phyloP scores from a whole-genome alignment of 2,888 invertebrate species.

The Meiosimyza decipiens region DNA sequence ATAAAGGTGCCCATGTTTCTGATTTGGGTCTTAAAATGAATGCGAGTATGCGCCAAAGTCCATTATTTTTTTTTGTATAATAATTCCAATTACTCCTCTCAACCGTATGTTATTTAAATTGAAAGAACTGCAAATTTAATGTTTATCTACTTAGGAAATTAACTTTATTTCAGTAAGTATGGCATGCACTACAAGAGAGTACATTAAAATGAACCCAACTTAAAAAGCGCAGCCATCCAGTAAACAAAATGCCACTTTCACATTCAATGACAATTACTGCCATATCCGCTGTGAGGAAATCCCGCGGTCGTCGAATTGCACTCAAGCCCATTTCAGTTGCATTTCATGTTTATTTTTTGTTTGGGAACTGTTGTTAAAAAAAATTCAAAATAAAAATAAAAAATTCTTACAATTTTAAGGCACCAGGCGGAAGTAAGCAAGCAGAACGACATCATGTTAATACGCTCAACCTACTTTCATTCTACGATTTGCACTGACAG shows the following conservation, averaged over 20 bases:
- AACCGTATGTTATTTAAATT: too few species aligned
- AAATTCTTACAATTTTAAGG: not conserved
- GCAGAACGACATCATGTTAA: slow-evolving; percentile 3
- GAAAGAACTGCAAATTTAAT: too few species aligned
- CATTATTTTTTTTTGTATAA: too few species aligned
- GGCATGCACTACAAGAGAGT: not conserved
- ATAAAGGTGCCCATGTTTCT: too few species aligned
- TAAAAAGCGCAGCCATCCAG: slow-evolving; percentile 2
- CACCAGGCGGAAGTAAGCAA: slow-evolving; percentile 7
- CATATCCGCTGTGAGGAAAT: slow-evolving; percentile 18
- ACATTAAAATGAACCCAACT: not conserved
- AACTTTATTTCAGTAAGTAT: not conserved
- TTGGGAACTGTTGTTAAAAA: not conserved
- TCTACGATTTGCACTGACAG: not conserved
- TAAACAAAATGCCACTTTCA: slow-evolving; percentile 2
- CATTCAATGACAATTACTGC: slow-evolving; percentile 2
- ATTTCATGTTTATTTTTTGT: not conserved
- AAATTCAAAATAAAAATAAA: too few species aligned
- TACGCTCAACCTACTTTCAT: slow-evolving; percentile 21
- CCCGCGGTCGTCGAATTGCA: slow-evolving; percentile 3
- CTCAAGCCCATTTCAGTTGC: not conserved
- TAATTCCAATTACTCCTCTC: too few species aligned
- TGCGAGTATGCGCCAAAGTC: too few species aligned
- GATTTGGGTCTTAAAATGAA: too few species aligned
- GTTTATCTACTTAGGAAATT: slow-evolving; percentile 20